Base-by-base conservation (phyloP, 2,797 vertebrate genomes). In the Hybognathus amarus region DNA sequence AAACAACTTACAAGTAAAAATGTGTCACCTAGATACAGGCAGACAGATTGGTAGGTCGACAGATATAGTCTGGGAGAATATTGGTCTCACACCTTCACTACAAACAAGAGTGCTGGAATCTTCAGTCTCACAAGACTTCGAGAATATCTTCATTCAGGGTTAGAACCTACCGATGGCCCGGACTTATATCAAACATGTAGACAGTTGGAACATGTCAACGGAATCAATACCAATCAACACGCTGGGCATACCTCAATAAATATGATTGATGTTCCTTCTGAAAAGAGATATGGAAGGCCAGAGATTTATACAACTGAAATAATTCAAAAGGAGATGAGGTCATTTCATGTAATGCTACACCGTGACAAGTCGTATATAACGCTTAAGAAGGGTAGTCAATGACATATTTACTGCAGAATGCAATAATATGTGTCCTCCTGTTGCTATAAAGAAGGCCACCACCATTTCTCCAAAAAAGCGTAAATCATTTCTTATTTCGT, bases 21-120 rank as follows among this genome's bases (percentile, higher is more conserved):
- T 77, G 38, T 27, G 66, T 78, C 67, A 79, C 18, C 64, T 30
- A 40, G 40, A 54, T 73, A 77, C 33, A 64, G 52, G n/a, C 33
- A 67, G 59, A 82, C 56, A 78, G 50, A 77, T 27, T 67, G 45
- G 70, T 52, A 79, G 67, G 61, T 64, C 11, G 36, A 86, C 75
- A 83, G 47, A 80, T 77, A 63, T 24, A 70, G 66, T 70, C 54
- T 36, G 27, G 22, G 54, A 69, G 24, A 30, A 85, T 85, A 77
- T 68, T 80, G 71, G 63, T 76, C 50, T 85, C 45, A 77, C 73
- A 86, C 87, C 85, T 87, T 89, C 87, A 74, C 86, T 88, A 87
- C 87, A 61, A 89, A 91, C 87, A 88, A 86, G 56, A 90, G 86
- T 86, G 88, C 86, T 86, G 54, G 66, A 71, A 87, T 87, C 84